Percentiles rank a stretch among this genome's conserved stretches.
phyloP scores from a whole-genome alignment of 2,797 vertebrate species.

The Schizothorax lantsangensis region DNA sequence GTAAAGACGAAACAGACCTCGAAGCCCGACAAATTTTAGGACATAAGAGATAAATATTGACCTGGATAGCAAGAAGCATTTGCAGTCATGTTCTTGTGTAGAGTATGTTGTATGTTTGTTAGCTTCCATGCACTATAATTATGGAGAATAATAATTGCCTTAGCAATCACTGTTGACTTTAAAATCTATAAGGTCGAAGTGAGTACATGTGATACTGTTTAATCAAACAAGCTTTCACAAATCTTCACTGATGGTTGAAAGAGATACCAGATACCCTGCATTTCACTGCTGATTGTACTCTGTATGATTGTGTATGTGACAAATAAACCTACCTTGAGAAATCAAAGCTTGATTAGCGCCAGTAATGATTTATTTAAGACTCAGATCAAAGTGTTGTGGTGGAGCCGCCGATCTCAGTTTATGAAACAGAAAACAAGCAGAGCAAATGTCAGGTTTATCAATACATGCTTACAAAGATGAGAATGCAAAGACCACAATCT shows the following conservation, averaged over 20 bases:
- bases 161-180: constrained; percentile 38
- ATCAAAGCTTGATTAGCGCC: constrained; percentile 59
- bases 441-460: constrained; percentile 29
- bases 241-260: constrained; percentile 27
- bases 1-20: too few species aligned
- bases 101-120: background rate
- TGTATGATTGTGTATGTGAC: too few species aligned
- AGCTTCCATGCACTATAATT: background rate
- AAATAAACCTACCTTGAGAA: too few species aligned
- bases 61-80: too few species aligned
- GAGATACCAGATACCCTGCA: constrained; percentile 50
- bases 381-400: constrained; percentile 50
- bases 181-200: constrained; percentile 33
- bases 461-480: constrained; percentile 23
- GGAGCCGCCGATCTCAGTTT: constrained; percentile 48
- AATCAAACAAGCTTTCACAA: constrained; percentile 53
- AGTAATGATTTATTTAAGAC: constrained; percentile 61
- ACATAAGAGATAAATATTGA: background rate
- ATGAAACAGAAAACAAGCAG: constrained; percentile 22
- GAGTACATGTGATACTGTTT: constrained; percentile 34
- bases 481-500: constrained; percentile 4
- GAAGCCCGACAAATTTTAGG: background rate
- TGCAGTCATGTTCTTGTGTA: background rate
- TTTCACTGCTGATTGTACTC: too few species aligned
- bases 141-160: background rate